Percentiles rank a stretch among this genome's conserved stretches.
phyloP scores from a whole-genome alignment of 2,113 vertebrate species.

The Equus quagga region DNA sequence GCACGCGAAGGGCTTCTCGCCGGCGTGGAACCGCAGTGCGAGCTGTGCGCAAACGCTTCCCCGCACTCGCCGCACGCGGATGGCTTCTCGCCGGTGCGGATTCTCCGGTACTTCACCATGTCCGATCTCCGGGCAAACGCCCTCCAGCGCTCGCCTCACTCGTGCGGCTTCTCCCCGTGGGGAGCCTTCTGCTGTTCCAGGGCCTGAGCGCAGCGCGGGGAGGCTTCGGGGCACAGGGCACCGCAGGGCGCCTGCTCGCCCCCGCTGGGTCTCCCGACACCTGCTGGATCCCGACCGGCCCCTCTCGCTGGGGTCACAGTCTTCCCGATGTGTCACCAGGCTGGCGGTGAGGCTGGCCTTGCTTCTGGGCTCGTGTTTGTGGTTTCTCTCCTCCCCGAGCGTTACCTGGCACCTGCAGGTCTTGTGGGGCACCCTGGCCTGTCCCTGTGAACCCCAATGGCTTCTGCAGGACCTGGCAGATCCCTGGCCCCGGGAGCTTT shows the following conservation, averaged over 20 bases:
- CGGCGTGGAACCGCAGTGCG: neutral
- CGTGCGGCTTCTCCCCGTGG: neutral
- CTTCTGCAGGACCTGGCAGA: neutral
- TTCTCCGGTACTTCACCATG: neutral
- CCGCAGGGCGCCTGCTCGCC: neutral
- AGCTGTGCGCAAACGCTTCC: constrained; percentile 38
- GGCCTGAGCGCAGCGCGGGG: accelerated
- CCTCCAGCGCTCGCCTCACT: accelerated
- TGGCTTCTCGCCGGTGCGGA: neutral
- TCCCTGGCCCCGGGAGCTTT: neutral
- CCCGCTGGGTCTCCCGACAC: neutral
- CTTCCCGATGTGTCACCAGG: too few relatives aligned
- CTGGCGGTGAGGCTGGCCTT: neutral
- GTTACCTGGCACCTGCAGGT: neutral
- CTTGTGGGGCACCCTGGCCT: neutral
- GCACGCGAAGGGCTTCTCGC: constrained; percentile 36
- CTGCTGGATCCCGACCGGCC: neutral
- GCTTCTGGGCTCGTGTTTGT: neutral
- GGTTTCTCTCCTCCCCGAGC: neutral
- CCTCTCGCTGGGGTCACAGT: accelerated
- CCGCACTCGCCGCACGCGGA: neutral
- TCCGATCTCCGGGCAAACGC: neutral
- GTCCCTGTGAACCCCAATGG: neutral
- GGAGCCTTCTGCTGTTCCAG: neutral
- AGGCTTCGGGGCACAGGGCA: neutral